Base-by-base conservation (phyloP, 2,113 vertebrate genomes). In the Lepus americanus region DNA sequence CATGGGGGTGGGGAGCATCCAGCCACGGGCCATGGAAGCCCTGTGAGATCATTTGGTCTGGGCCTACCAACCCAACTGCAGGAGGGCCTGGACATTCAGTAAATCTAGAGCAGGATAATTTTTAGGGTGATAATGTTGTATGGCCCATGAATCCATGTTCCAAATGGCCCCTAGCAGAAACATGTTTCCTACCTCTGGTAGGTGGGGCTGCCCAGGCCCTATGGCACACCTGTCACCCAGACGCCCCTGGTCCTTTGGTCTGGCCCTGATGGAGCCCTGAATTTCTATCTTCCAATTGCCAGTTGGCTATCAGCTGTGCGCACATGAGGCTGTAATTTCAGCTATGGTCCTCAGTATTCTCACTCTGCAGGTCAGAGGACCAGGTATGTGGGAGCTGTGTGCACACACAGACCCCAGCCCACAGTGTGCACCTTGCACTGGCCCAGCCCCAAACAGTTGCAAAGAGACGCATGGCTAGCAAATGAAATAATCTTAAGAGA, bases 351-450 rank as follows among this genome's bases (percentile, higher is more conserved):
- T 22, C 53, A 6, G 63, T 1, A 11, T 73, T 66, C 31, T 59
- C 55, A 5, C 44, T 14, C 61, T 67, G n/a, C 55, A 36, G 88
- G 19, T 0, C 44, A 44, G 44, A 44, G 44, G 44, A 44, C 44
- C 44, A 44, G 44, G 44, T 3, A 9, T 6, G 4, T 1, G 7
- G 73, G 61, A 74, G 23, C 14, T 25, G 36, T 13, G 6, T 0
- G 9, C 5, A 36, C 2, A 61, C 67, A 33, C 27, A 8, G n/a
- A 61, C 29, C 8, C 44, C 63, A 51, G 70, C 23, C 25, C 44
- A n/a, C 0, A 22, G 25, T 39, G 5, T 3, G 63, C 3, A 13
- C 86, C 88, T 17, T 6, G 36, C 39, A 1, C 1, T 9, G 72
- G 36, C 23, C 59, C 63, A 66, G 78, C 44, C 33, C 36, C 51